These are phyloP conservation scores for Streptopelia turtur DNA, from an alignment of 2,797 vertebrate species.

Conservation along the genomic window DNA sequence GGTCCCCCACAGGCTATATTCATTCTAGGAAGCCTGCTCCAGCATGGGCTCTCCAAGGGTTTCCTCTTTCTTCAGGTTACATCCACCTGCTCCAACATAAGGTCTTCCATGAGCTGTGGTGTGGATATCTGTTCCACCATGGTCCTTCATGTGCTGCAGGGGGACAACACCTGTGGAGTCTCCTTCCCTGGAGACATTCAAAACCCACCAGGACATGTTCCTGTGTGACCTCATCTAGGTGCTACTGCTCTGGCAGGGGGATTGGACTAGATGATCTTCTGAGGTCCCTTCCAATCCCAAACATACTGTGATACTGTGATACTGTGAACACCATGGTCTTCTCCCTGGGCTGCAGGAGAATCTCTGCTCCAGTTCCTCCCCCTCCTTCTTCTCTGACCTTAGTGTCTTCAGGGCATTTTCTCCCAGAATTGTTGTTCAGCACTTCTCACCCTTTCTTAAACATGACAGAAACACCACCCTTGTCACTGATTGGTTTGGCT, in stretches of 20 bases:
- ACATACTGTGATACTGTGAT: no score
- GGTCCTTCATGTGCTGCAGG: no score
- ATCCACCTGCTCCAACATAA: fast-evolving
- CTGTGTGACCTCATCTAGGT: no score
- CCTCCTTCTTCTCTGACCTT: background rate
- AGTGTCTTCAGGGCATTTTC: background rate
- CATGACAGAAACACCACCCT: fast-evolving
- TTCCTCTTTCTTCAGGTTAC: background rate
- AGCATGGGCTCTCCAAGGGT: fast-evolving
- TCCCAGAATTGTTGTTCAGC: background rate
- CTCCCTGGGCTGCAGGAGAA: background rate
- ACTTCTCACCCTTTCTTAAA: background rate
- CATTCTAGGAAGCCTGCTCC: background rate
- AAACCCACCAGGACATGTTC: no score
- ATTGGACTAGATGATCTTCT: no score
- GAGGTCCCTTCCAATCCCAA: no score
- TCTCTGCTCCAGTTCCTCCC: fast-evolving
- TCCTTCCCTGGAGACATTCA: no score
- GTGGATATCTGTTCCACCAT: background rate
- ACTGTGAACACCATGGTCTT: background rate
- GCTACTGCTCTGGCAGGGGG: no score
- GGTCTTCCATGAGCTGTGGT: background rate
- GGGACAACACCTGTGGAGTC: background rate
- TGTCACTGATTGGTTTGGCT: background rate
- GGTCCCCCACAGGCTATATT: fast-evolving